phyloP scores from a whole-genome alignment of 2,888 invertebrate genomes.

The Strigamia crassipes region DNA sequence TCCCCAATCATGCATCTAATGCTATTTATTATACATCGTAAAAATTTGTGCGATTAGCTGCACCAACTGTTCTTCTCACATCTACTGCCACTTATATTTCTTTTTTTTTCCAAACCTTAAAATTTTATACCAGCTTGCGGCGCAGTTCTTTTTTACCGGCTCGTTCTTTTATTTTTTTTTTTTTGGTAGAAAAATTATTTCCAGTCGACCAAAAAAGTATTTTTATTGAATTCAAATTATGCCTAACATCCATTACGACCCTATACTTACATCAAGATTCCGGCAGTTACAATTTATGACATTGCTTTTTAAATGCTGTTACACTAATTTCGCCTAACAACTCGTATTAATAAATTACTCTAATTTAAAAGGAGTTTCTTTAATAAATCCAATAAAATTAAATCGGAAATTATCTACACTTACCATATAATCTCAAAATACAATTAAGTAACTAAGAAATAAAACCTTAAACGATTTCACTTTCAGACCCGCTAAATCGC shows the following conservation, averaged over 20 bases:
- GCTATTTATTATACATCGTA: slow-evolving; percentile 42
- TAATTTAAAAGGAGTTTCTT: not conserved
- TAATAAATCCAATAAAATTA: too few relatives aligned
- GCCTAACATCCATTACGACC: slow-evolving; percentile 17
- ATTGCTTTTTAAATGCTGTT: slow-evolving; percentile 26
- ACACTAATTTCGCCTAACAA: not conserved
- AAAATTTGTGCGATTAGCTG: slow-evolving; percentile 35
- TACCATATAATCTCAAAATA: not conserved
- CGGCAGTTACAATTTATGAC: slow-evolving; percentile 17
- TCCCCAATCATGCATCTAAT: slow-evolving; percentile 33
- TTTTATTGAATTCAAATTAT: slow-evolving; percentile 35
- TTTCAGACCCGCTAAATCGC: not conserved
- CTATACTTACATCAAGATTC: slow-evolving; percentile 13
- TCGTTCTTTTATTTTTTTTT: too few relatives aligned
- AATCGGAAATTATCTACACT: not conserved
- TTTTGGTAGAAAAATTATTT: not conserved
- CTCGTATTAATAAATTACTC: slow-evolving; percentile 20
- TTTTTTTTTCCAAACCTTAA: slow-evolving; percentile 1
- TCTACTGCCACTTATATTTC: not conserved
- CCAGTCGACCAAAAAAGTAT: not conserved
- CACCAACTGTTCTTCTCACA: slow-evolving; percentile 38
- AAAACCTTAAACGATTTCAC: not conserved
- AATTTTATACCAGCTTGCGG: slow-evolving; percentile 4
- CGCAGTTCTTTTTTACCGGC: not conserved
- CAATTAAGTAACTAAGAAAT: not conserved